Percentiles rank a stretch among this genome's conserved stretches.
These are phyloP conservation scores for Lasioglossum leucozonium DNA, from an alignment of 2,888 invertebrate species.

Conservation along the genomic window DNA sequence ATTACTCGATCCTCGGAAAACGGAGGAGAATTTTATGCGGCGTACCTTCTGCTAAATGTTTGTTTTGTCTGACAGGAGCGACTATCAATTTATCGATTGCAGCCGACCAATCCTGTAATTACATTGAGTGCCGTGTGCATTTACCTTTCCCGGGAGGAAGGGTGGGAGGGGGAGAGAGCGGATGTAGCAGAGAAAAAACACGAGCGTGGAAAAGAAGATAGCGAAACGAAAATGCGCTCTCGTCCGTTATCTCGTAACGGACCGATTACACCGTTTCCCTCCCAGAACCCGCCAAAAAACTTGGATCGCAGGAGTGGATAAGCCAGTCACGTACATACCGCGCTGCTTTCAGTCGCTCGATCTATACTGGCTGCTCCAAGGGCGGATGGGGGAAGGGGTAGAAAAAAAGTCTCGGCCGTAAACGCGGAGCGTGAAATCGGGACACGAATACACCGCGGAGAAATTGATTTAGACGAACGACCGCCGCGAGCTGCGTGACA, in stretches of 20 bases:
- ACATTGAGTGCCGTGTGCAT: background rate
- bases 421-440: conserved; percentile 2
- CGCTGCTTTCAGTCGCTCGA: background rate
- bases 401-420: background rate
- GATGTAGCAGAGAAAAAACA: too few species aligned
- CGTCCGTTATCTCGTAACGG: conserved; percentile 4
- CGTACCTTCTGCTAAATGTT: background rate
- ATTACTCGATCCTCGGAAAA: background rate
- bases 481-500: background rate
- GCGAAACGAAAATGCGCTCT: conserved; percentile 1
- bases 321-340: conserved; percentile 5
- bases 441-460: background rate
- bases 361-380: background rate
- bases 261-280: background rate
- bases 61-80: background rate
- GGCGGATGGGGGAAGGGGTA: too few species aligned
- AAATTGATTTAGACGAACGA: background rate
- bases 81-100: conserved; percentile 2
- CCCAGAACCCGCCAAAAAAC: background rate
- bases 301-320: background rate
- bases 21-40: background rate
- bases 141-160: background rate
- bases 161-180: too few species aligned
- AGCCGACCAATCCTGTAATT: background rate
- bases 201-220: background rate